Percentiles rank a stretch among this genome's conserved stretches.
Evolutionary conservation across 2,797 vertebrate species (phyloP).

Genomic region (Tangara arthus): DNA sequence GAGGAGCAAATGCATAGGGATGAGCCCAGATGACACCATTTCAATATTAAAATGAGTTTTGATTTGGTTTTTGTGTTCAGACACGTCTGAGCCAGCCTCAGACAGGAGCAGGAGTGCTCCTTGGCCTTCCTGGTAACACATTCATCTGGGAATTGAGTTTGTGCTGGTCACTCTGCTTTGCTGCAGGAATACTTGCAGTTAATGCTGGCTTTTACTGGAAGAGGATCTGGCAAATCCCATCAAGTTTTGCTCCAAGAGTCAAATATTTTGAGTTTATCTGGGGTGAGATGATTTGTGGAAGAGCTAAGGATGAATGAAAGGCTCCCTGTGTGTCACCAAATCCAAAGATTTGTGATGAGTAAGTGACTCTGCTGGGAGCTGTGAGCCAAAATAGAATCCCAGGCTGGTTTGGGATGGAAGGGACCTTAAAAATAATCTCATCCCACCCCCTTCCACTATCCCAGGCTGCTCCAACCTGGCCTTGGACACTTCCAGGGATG

Average conservation of each 20-base stretch:
- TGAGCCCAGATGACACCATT: not conserved
- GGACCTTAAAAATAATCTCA: not conserved
- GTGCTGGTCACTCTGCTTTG: not conserved
- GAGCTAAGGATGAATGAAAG: not conserved
- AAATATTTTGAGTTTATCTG: not conserved
- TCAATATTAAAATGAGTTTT: not conserved
- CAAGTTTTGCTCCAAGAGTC: not conserved
- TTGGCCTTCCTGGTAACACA: not conserved
- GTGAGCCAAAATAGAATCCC: not conserved
- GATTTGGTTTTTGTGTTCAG: not conserved
- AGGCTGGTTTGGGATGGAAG: not conserved
- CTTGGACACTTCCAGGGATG: not conserved
- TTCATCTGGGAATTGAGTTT: not conserved
- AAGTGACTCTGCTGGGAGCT: not conserved
- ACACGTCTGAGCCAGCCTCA: not conserved
- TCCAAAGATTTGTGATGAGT: not conserved
- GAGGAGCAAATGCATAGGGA: not conserved
- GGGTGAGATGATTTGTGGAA: not conserved
- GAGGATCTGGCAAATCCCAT: not conserved
- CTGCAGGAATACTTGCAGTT: not conserved
- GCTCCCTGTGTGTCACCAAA: not conserved
- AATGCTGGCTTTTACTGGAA: not conserved
- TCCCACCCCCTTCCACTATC: not conserved
- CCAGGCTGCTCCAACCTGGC: not conserved
- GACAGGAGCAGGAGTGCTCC: rapidly evolving